A percentile compares a stretch with the other conserved stretches of the same genome.
phyloP scores from a whole-genome alignment of 1,140 invertebrate genomes.

The Pseudomyrmex cubaensis region DNA sequence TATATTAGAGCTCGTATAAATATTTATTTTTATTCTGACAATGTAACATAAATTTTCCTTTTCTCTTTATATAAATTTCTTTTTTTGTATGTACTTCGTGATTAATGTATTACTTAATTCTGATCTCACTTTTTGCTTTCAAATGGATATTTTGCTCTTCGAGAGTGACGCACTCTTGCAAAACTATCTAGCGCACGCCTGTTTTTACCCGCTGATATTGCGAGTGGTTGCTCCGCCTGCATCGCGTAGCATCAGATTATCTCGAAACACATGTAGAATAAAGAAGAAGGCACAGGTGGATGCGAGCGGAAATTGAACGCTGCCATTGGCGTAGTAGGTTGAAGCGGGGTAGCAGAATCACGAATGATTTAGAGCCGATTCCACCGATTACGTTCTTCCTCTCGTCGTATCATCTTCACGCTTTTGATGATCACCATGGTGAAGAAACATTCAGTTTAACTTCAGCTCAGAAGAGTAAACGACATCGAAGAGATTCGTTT shows the following conservation, averaged over 20 bases:
- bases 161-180: neutral
- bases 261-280: conserved; percentile 32
- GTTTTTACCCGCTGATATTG: conserved; percentile 7
- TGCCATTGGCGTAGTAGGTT: conserved; percentile 35
- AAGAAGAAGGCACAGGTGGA: conserved; percentile 45
- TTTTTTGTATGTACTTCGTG: neutral
- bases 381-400: conserved; percentile 26
- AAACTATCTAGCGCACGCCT: conserved; percentile 16
- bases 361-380: conserved; percentile 47
- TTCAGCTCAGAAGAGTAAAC: neutral
- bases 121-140: neutral
- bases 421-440: neutral
- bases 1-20: neutral
- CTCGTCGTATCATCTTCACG: conserved; percentile 7
- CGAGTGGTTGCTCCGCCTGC: neutral
- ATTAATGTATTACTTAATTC: neutral
- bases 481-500: neutral
- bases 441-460: neutral
- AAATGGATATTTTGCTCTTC: neutral
- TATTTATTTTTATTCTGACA: no score
- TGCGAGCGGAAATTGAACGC: conserved; percentile 58
- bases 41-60: neutral
- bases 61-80: neutral
- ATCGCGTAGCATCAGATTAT: conserved; percentile 52
- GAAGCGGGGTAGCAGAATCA: conserved; percentile 21